These are phyloP conservation scores for Pituophis catenifer DNA, from an alignment of 2,113 vertebrate species.

Conservation along the genomic window DNA sequence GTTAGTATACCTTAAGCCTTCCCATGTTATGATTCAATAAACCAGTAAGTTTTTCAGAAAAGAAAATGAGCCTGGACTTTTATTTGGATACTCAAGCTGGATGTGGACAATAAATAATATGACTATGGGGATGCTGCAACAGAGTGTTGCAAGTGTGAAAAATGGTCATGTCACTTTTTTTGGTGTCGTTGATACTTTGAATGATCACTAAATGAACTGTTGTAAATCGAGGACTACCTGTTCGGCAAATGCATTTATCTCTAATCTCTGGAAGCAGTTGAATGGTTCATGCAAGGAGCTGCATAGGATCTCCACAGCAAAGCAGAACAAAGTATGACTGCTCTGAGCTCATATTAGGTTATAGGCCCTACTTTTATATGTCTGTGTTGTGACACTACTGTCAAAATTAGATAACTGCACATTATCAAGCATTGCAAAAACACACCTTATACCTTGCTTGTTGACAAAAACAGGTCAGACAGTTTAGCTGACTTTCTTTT, in stretches of 20 bases:
- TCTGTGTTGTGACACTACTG: background rate
- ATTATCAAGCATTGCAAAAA: background rate
- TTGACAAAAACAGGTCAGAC: no score
- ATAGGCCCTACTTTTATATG: background rate
- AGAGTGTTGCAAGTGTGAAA: no score
- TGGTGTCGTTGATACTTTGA: no score
- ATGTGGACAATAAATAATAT: background rate
- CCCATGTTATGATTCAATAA: no score
- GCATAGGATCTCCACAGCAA: background rate
- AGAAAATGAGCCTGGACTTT: no score
- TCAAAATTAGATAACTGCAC: background rate
- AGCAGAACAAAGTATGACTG: background rate
- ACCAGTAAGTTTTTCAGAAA: no score
- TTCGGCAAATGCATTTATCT: background rate
- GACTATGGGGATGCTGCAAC: background rate
- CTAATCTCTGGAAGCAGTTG: background rate
- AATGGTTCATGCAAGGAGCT: background rate
- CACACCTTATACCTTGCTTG: background rate
- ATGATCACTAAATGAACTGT: no score
- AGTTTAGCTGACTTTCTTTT: no score
- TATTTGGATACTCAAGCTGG: no score
- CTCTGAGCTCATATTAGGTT: background rate
- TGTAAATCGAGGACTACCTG: no score
- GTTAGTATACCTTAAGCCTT: no score
- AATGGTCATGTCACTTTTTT: no score